Evolutionary conservation across 2,113 vertebrate species (phyloP).

Genomic region (Sebastes schlegelii): DNA sequence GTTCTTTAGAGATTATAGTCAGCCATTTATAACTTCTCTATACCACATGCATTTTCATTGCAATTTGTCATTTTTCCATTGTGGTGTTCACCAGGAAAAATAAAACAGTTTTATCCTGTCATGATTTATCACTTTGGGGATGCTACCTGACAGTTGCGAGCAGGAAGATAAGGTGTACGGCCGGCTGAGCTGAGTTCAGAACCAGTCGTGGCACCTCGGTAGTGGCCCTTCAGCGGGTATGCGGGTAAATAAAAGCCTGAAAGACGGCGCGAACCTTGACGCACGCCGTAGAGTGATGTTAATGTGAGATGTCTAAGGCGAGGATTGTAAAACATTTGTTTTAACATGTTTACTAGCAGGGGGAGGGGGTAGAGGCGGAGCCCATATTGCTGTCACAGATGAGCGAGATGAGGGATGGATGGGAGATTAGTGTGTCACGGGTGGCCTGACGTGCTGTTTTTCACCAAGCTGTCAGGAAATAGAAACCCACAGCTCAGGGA

Average conservation of each 20-base stretch:
- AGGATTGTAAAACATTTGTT: conserved; percentile 71
- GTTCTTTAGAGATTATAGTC: neutral
- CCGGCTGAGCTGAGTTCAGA: conserved; percentile 30
- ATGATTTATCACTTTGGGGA: conserved; percentile 54
- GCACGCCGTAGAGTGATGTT: conserved; percentile 23
- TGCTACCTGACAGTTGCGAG: conserved; percentile 33
- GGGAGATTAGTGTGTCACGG: conserved; percentile 78
- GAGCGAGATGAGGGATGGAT: conserved; percentile 79
- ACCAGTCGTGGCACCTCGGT: neutral
- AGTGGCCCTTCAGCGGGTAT: neutral
- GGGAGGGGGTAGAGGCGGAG: conserved; percentile 57
- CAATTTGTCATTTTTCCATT: conserved; percentile 32
- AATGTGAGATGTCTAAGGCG: conserved; percentile 37
- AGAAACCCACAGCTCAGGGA: conserved; percentile 61
- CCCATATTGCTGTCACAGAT: conserved; percentile 77
- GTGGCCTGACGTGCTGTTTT: conserved; percentile 72
- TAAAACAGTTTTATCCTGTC: conserved; percentile 22
- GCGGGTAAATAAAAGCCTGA: conserved; percentile 44
- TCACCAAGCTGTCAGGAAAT: conserved; percentile 76
- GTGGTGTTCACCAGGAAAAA: conserved; percentile 30
- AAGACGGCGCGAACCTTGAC: conserved; percentile 17
- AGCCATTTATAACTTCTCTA: neutral
- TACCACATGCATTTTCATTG: conserved; percentile 13
- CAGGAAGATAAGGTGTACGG: conserved; percentile 29
- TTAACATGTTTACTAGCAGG: conserved; percentile 72